A percentile compares a stretch with the other conserved stretches of the same genome.
Evolutionary conservation across 2,113 vertebrate genomes (phyloP).

Genomic region (Leucopsar rothschildi): DNA sequence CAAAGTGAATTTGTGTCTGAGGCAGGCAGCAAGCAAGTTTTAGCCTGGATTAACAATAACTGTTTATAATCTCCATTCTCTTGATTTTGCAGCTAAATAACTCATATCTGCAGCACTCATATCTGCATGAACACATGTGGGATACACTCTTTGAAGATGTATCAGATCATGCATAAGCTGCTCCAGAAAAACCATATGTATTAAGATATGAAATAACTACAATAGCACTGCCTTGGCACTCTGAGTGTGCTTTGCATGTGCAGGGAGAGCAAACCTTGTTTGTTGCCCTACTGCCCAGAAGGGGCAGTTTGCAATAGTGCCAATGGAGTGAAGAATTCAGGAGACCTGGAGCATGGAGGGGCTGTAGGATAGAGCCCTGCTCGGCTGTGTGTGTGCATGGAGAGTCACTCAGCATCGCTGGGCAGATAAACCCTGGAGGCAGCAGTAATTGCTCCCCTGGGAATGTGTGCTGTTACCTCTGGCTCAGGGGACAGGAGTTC

Average conservation of each 20-base stretch:
- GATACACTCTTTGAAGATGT: neutral
- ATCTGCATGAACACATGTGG: neutral
- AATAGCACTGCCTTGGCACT: neutral
- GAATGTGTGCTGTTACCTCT: neutral
- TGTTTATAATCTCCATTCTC: slow-evolving; percentile 14
- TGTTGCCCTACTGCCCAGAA: rapidly evolving
- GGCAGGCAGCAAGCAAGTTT: slow-evolving; percentile 16
- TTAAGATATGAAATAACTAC: neutral
- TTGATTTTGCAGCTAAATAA: neutral
- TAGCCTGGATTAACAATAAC: slow-evolving; percentile 48
- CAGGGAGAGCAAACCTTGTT: neutral
- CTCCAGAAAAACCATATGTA: neutral
- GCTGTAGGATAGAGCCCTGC: neutral
- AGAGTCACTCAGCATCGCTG: rapidly evolving
- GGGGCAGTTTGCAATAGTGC: neutral
- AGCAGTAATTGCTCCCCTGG: neutral
- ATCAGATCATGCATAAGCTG: neutral
- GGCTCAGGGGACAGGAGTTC: neutral
- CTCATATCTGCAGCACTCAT: neutral
- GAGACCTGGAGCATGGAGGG: neutral
- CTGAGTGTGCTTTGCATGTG: neutral
- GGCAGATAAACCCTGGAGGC: neutral
- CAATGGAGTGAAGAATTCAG: neutral
- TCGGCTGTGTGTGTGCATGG: neutral
- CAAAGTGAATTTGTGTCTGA: slow-evolving; percentile 45